Conservation (phyloP, 2,888 invertebrate species). For the Heliconius hortense region DNA sequence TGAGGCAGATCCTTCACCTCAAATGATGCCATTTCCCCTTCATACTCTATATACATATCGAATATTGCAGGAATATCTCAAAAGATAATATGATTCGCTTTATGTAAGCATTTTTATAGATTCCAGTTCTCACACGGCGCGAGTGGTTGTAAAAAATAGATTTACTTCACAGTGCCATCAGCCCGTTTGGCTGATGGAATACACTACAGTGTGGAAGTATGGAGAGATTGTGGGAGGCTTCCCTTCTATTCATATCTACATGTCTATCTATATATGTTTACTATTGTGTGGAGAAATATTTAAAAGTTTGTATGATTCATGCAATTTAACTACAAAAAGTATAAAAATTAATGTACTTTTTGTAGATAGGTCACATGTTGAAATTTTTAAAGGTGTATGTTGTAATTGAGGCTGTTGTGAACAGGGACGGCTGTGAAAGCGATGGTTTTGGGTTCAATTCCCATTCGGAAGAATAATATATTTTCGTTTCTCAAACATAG, state of each 20-base stretch:
- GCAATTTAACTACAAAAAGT: too few relatives aligned
- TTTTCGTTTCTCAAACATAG: too few relatives aligned
- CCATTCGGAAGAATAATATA: too few relatives aligned
- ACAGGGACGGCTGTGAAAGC: too few relatives aligned
- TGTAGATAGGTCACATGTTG: too few relatives aligned
- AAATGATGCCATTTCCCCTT: neutral
- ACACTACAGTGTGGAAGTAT: neutral
- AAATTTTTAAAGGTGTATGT: too few relatives aligned
- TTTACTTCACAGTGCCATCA: conserved; percentile 10
- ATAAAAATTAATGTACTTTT: too few relatives aligned
- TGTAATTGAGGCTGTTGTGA: too few relatives aligned
- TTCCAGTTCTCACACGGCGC: conserved; percentile 20
- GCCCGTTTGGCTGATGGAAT: neutral
- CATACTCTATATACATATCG: conserved; percentile 11
- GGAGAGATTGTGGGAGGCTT: neutral
- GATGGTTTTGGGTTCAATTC: too few relatives aligned
- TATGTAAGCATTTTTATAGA: conserved; percentile 33
- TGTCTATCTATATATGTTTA: neutral
- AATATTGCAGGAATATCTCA: conserved; percentile 29
- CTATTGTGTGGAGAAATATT: neutral
- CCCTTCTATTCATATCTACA: neutral
- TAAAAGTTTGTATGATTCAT: neutral
- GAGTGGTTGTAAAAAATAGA: conserved; percentile 30
- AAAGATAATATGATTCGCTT: conserved; percentile 31
- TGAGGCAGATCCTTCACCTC: too few relatives aligned